Conservation (phyloP, 2,113 vertebrate genomes). For the Tachysurus vachellii region DNA sequence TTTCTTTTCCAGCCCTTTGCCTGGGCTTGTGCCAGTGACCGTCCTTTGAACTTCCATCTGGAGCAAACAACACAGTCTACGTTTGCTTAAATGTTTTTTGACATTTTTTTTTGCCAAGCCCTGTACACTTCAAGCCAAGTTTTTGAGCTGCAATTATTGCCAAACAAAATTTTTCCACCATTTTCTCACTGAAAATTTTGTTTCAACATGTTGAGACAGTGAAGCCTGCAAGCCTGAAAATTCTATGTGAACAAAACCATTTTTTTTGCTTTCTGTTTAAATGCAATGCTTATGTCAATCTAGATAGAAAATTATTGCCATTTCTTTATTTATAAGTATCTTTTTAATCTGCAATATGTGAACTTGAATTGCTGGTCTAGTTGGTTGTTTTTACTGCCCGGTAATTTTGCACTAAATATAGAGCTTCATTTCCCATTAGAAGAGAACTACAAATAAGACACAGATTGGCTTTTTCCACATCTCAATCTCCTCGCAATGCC, state of each 20-base stretch:
- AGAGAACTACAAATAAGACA: constrained; percentile 47
- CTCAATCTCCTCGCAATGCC: constrained; percentile 16
- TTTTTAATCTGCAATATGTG: constrained; percentile 15
- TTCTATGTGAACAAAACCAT: neutral
- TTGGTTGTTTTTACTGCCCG: constrained; percentile 6
- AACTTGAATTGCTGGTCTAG: constrained; percentile 21
- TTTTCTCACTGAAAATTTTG: constrained; percentile 6
- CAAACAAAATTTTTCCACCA: constrained; percentile 7
- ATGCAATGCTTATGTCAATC: neutral
- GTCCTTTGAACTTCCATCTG: constrained; percentile 80
- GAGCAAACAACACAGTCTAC: constrained; percentile 68
- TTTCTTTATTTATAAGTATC: neutral
- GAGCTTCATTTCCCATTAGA: constrained; percentile 37
- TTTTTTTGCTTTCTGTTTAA: neutral
- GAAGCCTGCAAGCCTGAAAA: neutral
- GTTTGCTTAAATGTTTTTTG: constrained; percentile 63
- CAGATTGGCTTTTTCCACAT: constrained; percentile 48
- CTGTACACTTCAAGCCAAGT: neutral
- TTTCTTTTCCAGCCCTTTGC: constrained; percentile 52
- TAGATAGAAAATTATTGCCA: neutral
- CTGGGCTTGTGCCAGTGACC: constrained; percentile 75
- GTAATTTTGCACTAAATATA: constrained; percentile 54
- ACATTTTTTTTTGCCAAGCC: constrained; percentile 32
- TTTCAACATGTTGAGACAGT: neutral
- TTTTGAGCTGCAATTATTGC: neutral